Percentiles rank a stretch among this genome's conserved stretches.
Evolutionary conservation across 2,888 invertebrate genomes (phyloP).

Genomic region (Tridacna crocea): DNA sequence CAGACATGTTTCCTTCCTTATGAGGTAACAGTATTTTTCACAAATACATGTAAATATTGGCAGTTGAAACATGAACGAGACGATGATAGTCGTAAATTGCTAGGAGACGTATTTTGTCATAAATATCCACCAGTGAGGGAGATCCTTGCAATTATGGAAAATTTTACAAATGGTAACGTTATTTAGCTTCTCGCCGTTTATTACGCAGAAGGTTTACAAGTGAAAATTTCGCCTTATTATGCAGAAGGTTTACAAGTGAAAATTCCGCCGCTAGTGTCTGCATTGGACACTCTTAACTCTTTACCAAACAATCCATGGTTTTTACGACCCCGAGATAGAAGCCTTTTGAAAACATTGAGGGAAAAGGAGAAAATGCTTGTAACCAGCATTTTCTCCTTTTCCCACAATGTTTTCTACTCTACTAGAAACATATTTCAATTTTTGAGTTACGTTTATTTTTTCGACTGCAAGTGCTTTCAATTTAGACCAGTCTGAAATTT

Average conservation of each 20-base stretch:
- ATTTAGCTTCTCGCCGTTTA: background rate
- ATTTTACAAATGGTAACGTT: background rate
- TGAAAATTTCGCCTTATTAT: background rate
- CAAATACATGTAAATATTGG: background rate
- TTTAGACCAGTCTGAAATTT: too few species aligned
- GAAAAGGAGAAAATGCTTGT: background rate
- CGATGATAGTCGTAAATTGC: background rate
- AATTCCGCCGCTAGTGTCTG: background rate
- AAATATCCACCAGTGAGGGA: background rate
- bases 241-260: background rate
- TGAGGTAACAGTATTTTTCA: background rate
- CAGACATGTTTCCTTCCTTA: background rate
- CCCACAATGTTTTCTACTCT: background rate
- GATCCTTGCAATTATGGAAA: background rate
- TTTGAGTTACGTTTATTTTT: too few species aligned
- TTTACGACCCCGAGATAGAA: too few species aligned
- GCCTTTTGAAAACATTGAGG: background rate
- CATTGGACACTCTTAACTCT: background rate
- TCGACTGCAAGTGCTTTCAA: too few species aligned
- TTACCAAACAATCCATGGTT: background rate
- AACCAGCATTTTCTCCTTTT: background rate
- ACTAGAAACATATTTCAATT: too few species aligned
- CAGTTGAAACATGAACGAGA: background rate
- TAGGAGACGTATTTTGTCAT: background rate
- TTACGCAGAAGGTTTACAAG: background rate